Percentiles rank a stretch among this genome's conserved stretches.
Evolutionary conservation across 2,113 vertebrate genomes (phyloP).

Genomic region (Dendropsophus ebraccatus): DNA sequence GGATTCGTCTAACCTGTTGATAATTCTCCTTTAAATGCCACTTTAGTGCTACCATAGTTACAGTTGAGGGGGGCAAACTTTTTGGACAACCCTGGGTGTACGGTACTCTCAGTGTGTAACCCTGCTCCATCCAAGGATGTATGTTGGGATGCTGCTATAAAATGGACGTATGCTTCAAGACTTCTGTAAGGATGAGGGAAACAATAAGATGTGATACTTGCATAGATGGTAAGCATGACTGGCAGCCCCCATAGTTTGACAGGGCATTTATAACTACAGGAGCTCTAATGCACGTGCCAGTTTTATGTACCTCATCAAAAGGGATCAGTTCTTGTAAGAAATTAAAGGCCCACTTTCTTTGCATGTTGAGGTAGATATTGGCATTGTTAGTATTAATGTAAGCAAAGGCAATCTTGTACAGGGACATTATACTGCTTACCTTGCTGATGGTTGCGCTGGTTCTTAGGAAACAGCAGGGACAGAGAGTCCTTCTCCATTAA

Average conservation of each 20-base stretch:
- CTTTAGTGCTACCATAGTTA: no score
- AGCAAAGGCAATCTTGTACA: no score
- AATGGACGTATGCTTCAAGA: no score
- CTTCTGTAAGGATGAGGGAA: background rate
- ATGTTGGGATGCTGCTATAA: no score
- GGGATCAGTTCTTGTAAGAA: background rate
- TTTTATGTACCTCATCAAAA: background rate
- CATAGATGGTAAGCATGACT: no score
- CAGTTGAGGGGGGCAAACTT: no score
- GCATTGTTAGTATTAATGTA: no score
- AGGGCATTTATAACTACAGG: background rate
- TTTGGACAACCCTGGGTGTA: no score
- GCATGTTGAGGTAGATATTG: background rate
- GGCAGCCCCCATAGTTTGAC: background rate
- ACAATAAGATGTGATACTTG: background rate
- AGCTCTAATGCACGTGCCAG: background rate
- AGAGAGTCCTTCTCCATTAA: constrained; percentile 2
- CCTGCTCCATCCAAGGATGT: background rate
- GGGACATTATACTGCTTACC: background rate
- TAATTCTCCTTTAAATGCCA: no score
- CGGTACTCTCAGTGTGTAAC: no score
- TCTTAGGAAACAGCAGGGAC: background rate
- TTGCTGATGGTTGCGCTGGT: background rate
- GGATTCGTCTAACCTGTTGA: no score
- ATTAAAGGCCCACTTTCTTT: background rate